These are phyloP conservation scores for Callocephalon fimbriatum DNA, from an alignment of 2,113 vertebrate species.

Conservation along the genomic window DNA sequence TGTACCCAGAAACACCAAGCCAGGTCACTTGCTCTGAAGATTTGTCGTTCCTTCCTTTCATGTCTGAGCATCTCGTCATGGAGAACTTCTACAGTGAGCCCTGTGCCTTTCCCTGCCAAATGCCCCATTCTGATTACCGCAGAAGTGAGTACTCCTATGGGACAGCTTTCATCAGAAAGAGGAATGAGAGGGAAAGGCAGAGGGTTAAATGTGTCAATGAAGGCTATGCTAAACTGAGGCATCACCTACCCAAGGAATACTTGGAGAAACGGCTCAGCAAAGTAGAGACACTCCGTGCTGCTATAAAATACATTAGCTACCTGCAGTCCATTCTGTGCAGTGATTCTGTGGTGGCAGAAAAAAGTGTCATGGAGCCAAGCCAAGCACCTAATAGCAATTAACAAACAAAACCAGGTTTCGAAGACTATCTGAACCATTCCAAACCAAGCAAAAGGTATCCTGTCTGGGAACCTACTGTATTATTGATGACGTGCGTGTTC, in stretches of 20 bases:
- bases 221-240: conserved; percentile 80
- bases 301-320: conserved; percentile 79
- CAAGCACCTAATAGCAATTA: not conserved
- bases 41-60: conserved; percentile 63
- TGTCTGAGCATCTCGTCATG: conserved; percentile 31
- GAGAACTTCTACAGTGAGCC: conserved; percentile 67
- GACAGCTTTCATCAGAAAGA: conserved; percentile 80
- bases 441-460: not conserved
- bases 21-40: conserved; percentile 70
- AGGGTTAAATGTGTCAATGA: conserved; percentile 84
- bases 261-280: conserved; percentile 82
- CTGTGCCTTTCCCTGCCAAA: conserved; percentile 55
- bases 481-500: not conserved
- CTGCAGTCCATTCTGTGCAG: conserved; percentile 74
- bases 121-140: conserved; percentile 28
- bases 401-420: conserved; percentile 26
- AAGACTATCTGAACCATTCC: not conserved
- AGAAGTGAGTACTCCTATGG: conserved; percentile 69
- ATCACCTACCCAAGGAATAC: conserved; percentile 79
- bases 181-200: conserved; percentile 84
- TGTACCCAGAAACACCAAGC: conserved; percentile 61
- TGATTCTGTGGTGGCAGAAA: not conserved
- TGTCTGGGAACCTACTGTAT: not conserved
- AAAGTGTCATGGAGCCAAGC: not conserved
- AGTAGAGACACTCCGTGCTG: conserved; percentile 82